phyloP scores from a whole-genome alignment of 1,140 invertebrate species.

The Drosophila sp. region DNA sequence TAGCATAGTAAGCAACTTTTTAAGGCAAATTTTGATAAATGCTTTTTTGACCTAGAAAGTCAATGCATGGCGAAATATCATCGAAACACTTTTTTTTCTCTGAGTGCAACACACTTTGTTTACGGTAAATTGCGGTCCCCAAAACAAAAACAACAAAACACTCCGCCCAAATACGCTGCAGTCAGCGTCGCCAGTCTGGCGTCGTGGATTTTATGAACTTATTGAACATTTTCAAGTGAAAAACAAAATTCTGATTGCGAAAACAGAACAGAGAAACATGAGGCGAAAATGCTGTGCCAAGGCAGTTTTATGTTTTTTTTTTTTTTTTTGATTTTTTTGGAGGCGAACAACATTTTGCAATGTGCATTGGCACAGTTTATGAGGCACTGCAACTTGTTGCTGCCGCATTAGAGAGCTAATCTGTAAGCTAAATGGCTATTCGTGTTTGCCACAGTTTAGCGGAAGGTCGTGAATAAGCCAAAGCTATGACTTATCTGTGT shows the following conservation, averaged over 20 bases:
- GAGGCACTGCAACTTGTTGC: conserved; percentile 66
- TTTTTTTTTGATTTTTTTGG: neutral
- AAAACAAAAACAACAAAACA: conserved; percentile 28
- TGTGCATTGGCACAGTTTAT: conserved; percentile 44
- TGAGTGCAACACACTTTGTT: conserved; percentile 33
- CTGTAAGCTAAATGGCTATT: conserved; percentile 47
- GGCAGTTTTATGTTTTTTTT: conserved; percentile 13
- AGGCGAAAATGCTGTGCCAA: conserved; percentile 44
- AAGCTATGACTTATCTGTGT: conserved; percentile 61
- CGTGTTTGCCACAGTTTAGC: conserved; percentile 63
- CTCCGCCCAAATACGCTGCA: conserved; percentile 29
- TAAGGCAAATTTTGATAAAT: too few relatives aligned
- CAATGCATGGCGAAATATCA: too few relatives aligned
- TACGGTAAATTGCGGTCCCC: conserved; percentile 27
- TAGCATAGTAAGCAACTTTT: too few relatives aligned
- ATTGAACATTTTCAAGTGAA: conserved; percentile 59
- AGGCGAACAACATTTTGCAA: conserved; percentile 13
- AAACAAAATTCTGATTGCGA: conserved; percentile 33
- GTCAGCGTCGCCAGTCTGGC: conserved; percentile 69
- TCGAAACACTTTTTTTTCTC: conserved; percentile 15
- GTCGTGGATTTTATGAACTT: conserved; percentile 45
- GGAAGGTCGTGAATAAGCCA: conserved; percentile 66
- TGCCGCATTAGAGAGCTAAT: conserved; percentile 11
- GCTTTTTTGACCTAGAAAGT: too few relatives aligned
- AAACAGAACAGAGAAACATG: conserved; percentile 22